Percentiles rank a stretch among this genome's conserved stretches.
Evolutionary conservation across 2,888 invertebrate genomes (phyloP).

Genomic region (Erebia ligea): DNA sequence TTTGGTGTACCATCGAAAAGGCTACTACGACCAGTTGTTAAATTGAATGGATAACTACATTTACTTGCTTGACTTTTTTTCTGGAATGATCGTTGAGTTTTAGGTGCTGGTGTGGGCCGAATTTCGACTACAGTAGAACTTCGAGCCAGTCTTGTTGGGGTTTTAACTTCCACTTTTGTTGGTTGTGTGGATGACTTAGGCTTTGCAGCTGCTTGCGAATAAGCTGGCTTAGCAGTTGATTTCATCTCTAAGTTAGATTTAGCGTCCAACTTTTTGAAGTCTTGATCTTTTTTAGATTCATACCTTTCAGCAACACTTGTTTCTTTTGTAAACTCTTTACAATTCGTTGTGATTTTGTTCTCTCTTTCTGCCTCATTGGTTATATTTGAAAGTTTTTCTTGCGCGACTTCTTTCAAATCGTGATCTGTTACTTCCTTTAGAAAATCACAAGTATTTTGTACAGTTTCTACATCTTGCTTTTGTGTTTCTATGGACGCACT

Average conservation of each 20-base stretch:
- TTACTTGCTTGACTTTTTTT: slow-evolving; percentile 68
- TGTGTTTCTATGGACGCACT: not conserved
- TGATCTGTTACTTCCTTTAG: slow-evolving; percentile 5
- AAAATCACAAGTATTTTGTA: not conserved
- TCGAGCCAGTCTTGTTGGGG: slow-evolving; percentile 57
- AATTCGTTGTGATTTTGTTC: not conserved
- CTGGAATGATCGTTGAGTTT: slow-evolving; percentile 55
- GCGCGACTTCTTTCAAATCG: not conserved
- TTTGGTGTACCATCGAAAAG: slow-evolving; percentile 63
- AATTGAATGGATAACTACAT: slow-evolving; percentile 79
- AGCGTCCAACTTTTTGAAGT: slow-evolving; percentile 51
- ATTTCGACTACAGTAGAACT: slow-evolving; percentile 79
- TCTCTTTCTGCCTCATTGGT: slow-evolving; percentile 10
- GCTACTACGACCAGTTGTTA: slow-evolving; percentile 75
- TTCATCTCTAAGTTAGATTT: slow-evolving; percentile 55
- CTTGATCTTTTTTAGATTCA: slow-evolving; percentile 49
- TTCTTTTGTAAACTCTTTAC: slow-evolving; percentile 23
- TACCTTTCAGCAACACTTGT: slow-evolving; percentile 36
- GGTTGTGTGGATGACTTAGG: slow-evolving; percentile 60
- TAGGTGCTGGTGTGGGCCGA: slow-evolving; percentile 54
- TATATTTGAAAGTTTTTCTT: not conserved
- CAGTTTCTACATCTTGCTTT: not conserved
- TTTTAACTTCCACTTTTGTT: slow-evolving; percentile 65
- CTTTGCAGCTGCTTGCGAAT: slow-evolving; percentile 80
- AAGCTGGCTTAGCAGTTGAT: slow-evolving; percentile 63